A percentile compares a stretch with the other conserved stretches of the same genome.
Conservation (phyloP, 2,888 invertebrate genomes). For the Plagodis pulveraria region DNA sequence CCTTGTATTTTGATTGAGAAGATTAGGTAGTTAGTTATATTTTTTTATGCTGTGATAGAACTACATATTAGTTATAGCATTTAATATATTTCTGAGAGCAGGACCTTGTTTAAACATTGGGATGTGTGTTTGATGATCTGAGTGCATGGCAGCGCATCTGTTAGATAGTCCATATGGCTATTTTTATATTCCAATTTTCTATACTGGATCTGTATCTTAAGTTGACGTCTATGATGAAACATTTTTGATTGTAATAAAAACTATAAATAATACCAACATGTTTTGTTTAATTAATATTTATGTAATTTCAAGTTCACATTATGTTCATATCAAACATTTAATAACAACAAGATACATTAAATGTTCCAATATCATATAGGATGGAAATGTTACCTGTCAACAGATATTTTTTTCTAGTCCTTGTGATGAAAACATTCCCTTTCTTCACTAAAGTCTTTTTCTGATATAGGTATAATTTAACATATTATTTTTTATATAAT, state of each 20-base stretch:
- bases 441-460: too few species aligned
- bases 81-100: conserved; percentile 11
- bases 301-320: conserved; percentile 57
- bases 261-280: conserved; percentile 23
- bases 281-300: conserved; percentile 42
- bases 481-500: too few species aligned
- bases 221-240: conserved; percentile 4
- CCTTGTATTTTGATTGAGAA: conserved; percentile 2
- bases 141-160: conserved; percentile 5
- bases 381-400: conserved; percentile 51
- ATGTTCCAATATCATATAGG: conserved; percentile 43
- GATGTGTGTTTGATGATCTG: conserved; percentile 2
- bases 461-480: too few species aligned
- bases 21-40: conserved; percentile 8
- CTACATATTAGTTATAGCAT: conserved; percentile 8
- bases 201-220: conserved; percentile 11
- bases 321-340: conserved; percentile 41
- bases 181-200: conserved; percentile 16
- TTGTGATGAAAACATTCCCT: too few species aligned
- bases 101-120: conserved; percentile 3
- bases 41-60: conserved; percentile 22
- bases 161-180: conserved; percentile 6
- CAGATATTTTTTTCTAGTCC: conserved; percentile 19
- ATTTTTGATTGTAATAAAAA: conserved; percentile 16
- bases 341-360: conserved; percentile 47